These are phyloP conservation scores for Drymonia ruficornis DNA, from an alignment of 2,888 invertebrate genomes.

Conservation along the genomic window DNA sequence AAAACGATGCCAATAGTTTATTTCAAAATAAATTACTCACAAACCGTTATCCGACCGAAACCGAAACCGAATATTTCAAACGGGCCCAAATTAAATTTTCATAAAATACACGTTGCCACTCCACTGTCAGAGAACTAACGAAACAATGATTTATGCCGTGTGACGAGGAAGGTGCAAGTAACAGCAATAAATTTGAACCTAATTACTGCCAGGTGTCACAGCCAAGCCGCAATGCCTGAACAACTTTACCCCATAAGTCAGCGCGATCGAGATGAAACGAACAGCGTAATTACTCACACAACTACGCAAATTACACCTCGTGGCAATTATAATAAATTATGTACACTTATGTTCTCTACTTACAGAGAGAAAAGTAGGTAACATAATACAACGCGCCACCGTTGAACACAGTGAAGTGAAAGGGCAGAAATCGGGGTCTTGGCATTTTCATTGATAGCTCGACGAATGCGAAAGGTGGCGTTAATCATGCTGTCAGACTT, in stretches of 20 bases:
- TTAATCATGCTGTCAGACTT: slow-evolving; percentile 76
- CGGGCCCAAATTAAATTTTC: slow-evolving; percentile 44
- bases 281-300: slow-evolving; percentile 48
- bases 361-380: not conserved
- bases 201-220: slow-evolving; percentile 78
- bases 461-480: slow-evolving; percentile 66
- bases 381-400: slow-evolving; percentile 23
- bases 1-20: slow-evolving; percentile 23
- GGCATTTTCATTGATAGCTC: slow-evolving; percentile 60
- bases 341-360: slow-evolving; percentile 6
- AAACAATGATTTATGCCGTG: slow-evolving; percentile 56
- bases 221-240: slow-evolving; percentile 64
- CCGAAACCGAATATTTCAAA: slow-evolving; percentile 33
- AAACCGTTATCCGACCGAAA: slow-evolving; percentile 25
- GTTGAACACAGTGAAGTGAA: slow-evolving; percentile 51
- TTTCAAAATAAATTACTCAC: not conserved
- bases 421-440: slow-evolving; percentile 48
- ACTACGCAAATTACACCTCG: slow-evolving; percentile 36
- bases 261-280: slow-evolving; percentile 62
- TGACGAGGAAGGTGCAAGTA: slow-evolving; percentile 60
- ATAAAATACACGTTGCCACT: slow-evolving; percentile 43
- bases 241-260: slow-evolving; percentile 75
- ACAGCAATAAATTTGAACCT: slow-evolving; percentile 71
- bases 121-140: slow-evolving; percentile 51
- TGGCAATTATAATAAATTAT: slow-evolving; percentile 28